Percentiles rank a stretch among this genome's conserved stretches.
phyloP scores from a whole-genome alignment of 2,113 vertebrate species.

The Ia io region DNA sequence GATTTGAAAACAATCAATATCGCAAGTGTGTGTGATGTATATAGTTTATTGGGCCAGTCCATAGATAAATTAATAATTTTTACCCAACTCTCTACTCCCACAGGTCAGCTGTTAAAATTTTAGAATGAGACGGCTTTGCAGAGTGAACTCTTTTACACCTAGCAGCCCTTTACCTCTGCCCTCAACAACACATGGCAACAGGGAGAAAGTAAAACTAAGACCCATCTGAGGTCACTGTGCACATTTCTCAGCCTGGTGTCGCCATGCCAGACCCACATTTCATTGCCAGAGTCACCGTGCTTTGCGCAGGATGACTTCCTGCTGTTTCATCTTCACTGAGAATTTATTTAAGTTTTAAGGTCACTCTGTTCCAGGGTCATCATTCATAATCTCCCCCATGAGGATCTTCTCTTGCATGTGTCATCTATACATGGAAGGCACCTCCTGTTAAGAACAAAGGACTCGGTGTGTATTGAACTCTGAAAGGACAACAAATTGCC shows the following conservation, averaged over 20 bases:
- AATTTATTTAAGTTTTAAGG: slow-evolving; percentile 32
- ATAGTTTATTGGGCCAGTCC: not conserved
- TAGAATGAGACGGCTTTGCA: not conserved
- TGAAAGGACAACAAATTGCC: not conserved
- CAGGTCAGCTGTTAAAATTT: not conserved
- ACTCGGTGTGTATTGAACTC: not conserved
- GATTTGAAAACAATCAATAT: not conserved
- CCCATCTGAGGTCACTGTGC: not conserved
- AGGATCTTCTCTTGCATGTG: not conserved
- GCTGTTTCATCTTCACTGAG: not conserved
- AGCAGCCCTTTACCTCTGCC: not conserved
- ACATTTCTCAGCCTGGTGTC: not conserved
- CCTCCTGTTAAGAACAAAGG: not conserved
- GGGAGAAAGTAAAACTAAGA: not conserved
- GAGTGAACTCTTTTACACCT: not conserved
- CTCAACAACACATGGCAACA: not conserved
- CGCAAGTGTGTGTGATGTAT: not conserved
- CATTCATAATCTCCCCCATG: slow-evolving; percentile 3
- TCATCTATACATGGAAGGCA: not conserved
- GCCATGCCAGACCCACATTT: not conserved
- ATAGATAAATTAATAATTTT: not conserved
- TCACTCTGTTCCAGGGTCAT: not conserved
- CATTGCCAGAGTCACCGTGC: not conserved
- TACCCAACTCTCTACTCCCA: not conserved
- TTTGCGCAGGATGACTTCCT: slow-evolving; percentile 20